Evolutionary conservation across 2,888 invertebrate species (phyloP), one percentile per base, ranked within the genome.

Genomic region (Sphecodes monilicornis): DNA sequence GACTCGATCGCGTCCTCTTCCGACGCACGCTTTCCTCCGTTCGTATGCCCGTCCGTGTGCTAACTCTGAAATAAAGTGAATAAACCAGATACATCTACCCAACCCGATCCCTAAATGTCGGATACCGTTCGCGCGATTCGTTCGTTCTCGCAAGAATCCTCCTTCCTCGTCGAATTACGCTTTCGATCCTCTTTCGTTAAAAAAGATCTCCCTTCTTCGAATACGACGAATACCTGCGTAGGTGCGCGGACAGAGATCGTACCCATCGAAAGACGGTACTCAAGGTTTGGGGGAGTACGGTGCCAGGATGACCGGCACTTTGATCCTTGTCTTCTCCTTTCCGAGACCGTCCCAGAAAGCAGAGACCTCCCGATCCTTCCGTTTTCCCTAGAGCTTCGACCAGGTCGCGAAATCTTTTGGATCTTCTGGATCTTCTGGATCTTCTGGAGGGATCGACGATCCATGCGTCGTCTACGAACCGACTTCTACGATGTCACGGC

Each of bases 41-140:
- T 39, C 78, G 39, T 78, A 72, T 64, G 54, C 43, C 66, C 76
- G 68, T 78, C 77, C 78, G 77, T 83, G 77, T 76, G 77, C 54
- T 85, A 82, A 87, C 73, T 77, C 73, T 83, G 41, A 79, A 83
- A 88, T 88, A 87, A 88, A 88, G 68, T 77, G 43, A 87, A 82
- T 81, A 78, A 88, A 85, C 75, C 66, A 70, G 75, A 78, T 80
- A 26, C 66, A 78, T 81, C 32, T 43, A 73, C 57, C 57, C 50
- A 41, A 54, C 78, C 82, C 18, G 60, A 54, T 72, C 76, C 84
- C 50, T 66, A 2, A 16, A 18, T 16, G 13, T 57, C n/a, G 5
- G 22, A 11, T 13, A 54, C 16, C 39, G 68, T n/a, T 36, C 29
- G 60, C 60, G 29, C 29, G n/a, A n/a, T 6, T 6, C 18, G 18